Base-by-base conservation (phyloP, 2,888 invertebrate genomes). In the Dryobota labecula region DNA sequence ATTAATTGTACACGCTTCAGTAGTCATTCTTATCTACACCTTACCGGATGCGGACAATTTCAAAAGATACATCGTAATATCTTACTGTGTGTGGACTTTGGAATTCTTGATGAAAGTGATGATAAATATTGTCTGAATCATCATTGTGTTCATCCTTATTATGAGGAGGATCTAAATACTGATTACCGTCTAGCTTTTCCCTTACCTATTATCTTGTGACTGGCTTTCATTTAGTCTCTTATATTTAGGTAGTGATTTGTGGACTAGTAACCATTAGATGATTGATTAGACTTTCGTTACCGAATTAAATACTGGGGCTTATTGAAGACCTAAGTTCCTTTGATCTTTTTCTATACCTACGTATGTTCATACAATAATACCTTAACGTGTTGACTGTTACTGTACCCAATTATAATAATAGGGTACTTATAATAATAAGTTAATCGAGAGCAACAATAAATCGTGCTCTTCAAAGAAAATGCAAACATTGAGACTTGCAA, bases 31-130 rank as follows among this genome's bases (percentile, higher is more conserved):
- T 76, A 76, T 78, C 65, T 45, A 20, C n/a, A 57, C 27, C 45
- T 49, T 78, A 53, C 60, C 81, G 81, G 76, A 78, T 78, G 56
- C 63, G n/a, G 36, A 68, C 0, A 33, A 30, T 54, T 64, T 78
- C 63, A 36, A 51, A 57, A 36, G 58, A 64, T 65, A 57, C 38
- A 49, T 58, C n/a, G 56, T 38, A 36, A 54, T 61, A 45, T 60
- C 27, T 45, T 18, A 56, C 43, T 41, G 18, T 18, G 45, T 38
- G 24, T 76, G 71, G 41, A 75, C 75, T 78, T 75, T 78, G 78
- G 18, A 30, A 45, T 62, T 30, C 18, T n/a, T 61, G 24, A 77
- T 41, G 70, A 74, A 77, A 74, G 74, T 70, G 13, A 41, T 73
- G 45, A 56, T 69, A 27, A 33, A 45, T 27, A 13, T 30, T 20